Conservation (phyloP, 2,797 vertebrate species). For the Hypotaenidia okinawae region DNA sequence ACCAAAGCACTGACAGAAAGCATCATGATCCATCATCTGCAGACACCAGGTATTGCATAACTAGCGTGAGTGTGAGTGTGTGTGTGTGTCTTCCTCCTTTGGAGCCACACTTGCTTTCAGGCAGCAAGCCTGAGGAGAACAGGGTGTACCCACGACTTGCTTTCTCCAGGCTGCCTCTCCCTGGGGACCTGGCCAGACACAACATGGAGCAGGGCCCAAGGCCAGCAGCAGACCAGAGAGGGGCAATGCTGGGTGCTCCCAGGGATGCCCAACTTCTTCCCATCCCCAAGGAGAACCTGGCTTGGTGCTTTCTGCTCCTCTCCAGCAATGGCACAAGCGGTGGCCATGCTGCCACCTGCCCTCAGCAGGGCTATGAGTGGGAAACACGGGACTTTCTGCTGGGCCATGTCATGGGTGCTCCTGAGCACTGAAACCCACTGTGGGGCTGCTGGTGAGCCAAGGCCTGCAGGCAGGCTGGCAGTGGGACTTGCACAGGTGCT, state of each 20-base stretch:
- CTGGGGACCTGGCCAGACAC: neutral
- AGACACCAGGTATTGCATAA: neutral
- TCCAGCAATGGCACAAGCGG: rapidly evolving
- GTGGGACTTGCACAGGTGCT: neutral
- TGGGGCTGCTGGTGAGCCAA: neutral
- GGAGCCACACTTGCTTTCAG: neutral
- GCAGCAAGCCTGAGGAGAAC: rapidly evolving
- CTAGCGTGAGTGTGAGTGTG: rapidly evolving
- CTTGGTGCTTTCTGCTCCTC: neutral
- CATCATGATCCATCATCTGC: neutral
- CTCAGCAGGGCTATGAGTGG: neutral
- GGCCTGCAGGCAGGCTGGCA: neutral
- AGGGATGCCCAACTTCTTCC: neutral
- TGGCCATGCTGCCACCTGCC: neutral
- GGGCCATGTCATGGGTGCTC: neutral
- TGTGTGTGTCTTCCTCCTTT: neutral
- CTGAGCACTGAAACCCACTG: neutral
- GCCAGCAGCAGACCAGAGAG: neutral
- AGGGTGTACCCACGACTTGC: rapidly evolving
- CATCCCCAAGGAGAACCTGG: neutral
- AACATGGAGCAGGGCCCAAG: neutral
- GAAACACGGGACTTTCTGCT: neutral
- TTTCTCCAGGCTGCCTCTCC: neutral
- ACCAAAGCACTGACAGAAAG: neutral
- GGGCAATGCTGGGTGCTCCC: neutral